Conservation (phyloP, 2,113 vertebrate genomes). For the Sterrhoptilus dennistouni region DNA sequence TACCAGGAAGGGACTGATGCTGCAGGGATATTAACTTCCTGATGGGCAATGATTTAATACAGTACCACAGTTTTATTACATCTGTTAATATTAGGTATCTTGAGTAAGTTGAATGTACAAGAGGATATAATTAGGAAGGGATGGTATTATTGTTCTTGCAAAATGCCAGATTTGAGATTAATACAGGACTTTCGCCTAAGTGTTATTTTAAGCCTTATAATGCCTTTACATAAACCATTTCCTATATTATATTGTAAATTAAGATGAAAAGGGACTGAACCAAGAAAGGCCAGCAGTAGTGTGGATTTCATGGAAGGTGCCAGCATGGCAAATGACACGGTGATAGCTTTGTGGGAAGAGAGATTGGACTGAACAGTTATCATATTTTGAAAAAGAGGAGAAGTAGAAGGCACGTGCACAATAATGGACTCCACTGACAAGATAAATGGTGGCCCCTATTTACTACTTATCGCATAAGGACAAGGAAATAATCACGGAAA, state of each 20-base stretch:
- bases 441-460: conserved; percentile 2
- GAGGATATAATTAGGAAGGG: neutral
- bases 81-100: neutral
- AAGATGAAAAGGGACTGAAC: neutral
- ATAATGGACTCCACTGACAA: conserved; percentile 13
- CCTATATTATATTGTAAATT: neutral
- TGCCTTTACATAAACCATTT: neutral
- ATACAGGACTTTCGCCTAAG: neutral
- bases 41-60: neutral
- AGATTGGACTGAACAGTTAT: neutral
- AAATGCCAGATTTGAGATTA: neutral
- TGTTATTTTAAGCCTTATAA: neutral
- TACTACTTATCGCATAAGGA: neutral
- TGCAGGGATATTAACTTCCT: neutral
- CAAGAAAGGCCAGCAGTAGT: neutral
- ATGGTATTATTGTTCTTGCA: neutral
- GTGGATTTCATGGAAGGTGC: neutral
- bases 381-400: neutral
- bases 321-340: neutral
- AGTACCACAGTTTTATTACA: neutral
- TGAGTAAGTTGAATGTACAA: neutral
- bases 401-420: neutral
- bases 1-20: neutral
- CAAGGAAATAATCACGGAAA: conserved; percentile 26
- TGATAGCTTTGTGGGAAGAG: neutral